Percentiles rank a stretch among this genome's conserved stretches.
Evolutionary conservation across 23 tunicate genomes (phyloP).

Genomic region (Botrylloides violaceus): DNA sequence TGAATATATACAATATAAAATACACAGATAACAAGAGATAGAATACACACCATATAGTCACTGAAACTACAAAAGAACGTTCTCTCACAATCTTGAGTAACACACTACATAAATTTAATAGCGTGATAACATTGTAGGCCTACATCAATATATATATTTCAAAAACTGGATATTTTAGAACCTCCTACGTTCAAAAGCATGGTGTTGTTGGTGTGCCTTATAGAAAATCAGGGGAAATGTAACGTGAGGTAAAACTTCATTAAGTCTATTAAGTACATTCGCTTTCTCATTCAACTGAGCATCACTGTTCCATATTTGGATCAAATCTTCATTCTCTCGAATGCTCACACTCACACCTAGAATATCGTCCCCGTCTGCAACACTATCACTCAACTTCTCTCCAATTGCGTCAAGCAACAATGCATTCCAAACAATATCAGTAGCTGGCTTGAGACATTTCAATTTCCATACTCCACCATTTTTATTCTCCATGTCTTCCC

Average conservation of each 20-base stretch:
- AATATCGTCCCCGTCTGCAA: conserved; percentile 72
- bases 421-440: conserved; percentile 76
- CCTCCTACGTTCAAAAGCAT: conserved; percentile 45
- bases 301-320: conserved; percentile 77
- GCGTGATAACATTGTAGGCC: too few relatives aligned
- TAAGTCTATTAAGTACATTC: conserved; percentile 39
- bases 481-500: conserved; percentile 83
- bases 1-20: too few relatives aligned
- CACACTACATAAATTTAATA: too few relatives aligned
- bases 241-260: conserved; percentile 51
- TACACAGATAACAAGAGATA: too few relatives aligned
- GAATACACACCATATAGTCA: too few relatives aligned
- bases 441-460: conserved; percentile 61
- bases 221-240: conserved; percentile 67
- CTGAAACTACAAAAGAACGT: too few relatives aligned
- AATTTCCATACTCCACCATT: conserved; percentile 98
- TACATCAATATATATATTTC: too few relatives aligned
- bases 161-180: too few relatives aligned
- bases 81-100: too few relatives aligned
- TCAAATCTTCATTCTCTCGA: conserved; percentile 78
- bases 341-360: conserved; percentile 81
- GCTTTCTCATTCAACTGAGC: conserved; percentile 11
- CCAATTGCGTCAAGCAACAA: conserved; percentile 86
- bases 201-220: conserved; percentile 68
- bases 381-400: conserved; percentile 67